Percentiles rank a stretch among this genome's conserved stretches.
Conservation (phyloP, 2,797 vertebrate species). For the Prunella strophiata region DNA sequence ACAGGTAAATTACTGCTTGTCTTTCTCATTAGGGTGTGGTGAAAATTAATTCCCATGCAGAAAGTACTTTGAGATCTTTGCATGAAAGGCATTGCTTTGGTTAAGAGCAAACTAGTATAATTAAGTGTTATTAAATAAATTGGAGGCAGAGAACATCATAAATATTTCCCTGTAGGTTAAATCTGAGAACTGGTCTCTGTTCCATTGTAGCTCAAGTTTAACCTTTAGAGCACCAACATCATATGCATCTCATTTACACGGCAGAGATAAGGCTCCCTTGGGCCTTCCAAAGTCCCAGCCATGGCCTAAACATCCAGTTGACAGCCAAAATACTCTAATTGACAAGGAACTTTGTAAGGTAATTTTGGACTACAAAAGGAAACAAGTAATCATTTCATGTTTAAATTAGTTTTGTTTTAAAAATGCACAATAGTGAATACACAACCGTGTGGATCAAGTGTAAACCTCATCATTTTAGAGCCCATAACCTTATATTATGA, state of each 20-base stretch:
- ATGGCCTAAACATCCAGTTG: not conserved
- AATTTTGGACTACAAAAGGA: not conserved
- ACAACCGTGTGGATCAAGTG: accelerated
- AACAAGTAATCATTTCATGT: not conserved
- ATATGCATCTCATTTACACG: not conserved
- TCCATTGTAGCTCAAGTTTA: conserved; percentile 29
- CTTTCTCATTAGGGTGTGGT: conserved; percentile 26
- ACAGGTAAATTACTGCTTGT: conserved; percentile 49
- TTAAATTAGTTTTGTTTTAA: not conserved
- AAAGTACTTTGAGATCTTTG: conserved; percentile 48
- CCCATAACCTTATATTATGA: not conserved
- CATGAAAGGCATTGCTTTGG: conserved; percentile 50
- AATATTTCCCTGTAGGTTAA: conserved; percentile 56
- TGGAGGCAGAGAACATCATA: conserved; percentile 57
- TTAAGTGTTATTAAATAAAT: conserved; percentile 75
- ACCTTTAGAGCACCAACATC: conserved; percentile 16
- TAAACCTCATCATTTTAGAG: not conserved
- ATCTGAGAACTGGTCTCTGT: conserved; percentile 25
- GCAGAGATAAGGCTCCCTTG: not conserved
- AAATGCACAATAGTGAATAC: not conserved
- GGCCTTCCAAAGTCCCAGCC: not conserved
- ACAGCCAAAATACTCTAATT: not conserved
- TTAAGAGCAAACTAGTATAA: conserved; percentile 61
- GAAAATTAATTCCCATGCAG: conserved; percentile 47
- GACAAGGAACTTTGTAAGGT: not conserved